These are phyloP conservation scores for Zhuqinia jingwanae DNA, from an alignment of 2,888 invertebrate genomes.

Conservation along the genomic window DNA sequence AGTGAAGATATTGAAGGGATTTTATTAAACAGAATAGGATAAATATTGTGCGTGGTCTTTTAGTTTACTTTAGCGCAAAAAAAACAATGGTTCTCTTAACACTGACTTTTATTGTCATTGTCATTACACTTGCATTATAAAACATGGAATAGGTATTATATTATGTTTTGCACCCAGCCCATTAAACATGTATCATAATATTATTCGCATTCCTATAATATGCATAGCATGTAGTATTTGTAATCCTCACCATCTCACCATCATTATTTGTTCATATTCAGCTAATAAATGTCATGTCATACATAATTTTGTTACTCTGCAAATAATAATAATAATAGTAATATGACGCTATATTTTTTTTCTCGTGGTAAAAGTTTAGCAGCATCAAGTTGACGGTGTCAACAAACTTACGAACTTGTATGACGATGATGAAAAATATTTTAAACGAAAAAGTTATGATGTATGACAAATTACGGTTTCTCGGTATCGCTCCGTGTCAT, in stretches of 20 bases:
- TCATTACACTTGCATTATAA: background rate
- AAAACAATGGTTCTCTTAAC: background rate
- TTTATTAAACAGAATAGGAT: background rate
- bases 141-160: background rate
- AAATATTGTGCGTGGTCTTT: background rate
- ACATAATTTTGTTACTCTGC: slow-evolving; percentile 4
- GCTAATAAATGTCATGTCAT: slow-evolving; percentile 17
- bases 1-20: no score
- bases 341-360: no score
- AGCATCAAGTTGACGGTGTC: no score
- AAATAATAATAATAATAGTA: no score
- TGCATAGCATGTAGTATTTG: no score
- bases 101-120: background rate
- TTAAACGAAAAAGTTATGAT: no score
- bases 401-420: no score
- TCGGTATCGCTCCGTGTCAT: no score
- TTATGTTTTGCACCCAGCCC: slow-evolving; percentile 15
- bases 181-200: slow-evolving; percentile 14
- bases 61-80: slow-evolving; percentile 5
- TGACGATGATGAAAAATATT: no score
- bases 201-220: background rate
- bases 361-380: no score
- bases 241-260: background rate
- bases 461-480: no score
- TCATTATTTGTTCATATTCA: background rate